Evolutionary conservation across 2,888 invertebrate genomes (phyloP), one percentile per base, ranked within the genome.

Genomic region (Cremastobaeus sp.): DNA sequence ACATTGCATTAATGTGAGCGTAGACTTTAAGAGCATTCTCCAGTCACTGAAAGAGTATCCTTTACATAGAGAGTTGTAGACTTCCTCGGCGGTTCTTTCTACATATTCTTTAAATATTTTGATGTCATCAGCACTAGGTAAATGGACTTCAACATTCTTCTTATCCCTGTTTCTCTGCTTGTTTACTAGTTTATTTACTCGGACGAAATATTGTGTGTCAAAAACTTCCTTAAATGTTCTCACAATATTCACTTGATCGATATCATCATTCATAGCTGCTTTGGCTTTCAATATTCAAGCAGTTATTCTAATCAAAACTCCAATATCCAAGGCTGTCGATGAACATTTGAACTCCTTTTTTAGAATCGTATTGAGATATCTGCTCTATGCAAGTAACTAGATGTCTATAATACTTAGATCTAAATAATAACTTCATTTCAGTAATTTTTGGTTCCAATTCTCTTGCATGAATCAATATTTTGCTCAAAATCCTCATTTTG

Each of bases 261-360:
- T 1, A 34, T 59, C 28, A 8, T 45, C 59, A 0, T 8, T 18
- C 1, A 9, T 12, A 1, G 59, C 34, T 12, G 25, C 45, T 11
- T 25, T 17, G 4, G 15, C 20, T 21, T 34, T 18, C 0, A 35
- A 9, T 1, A 43, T 17, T 1, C 20, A 2, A 12, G 35, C 35
- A 1, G 18, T 5, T 18, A 32, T 21, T 4, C 25, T 17, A 3
- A 57, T 57, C 8, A 43, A 34, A 14, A 12, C 34, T 5, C 55
- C 55, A n/a, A 57, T 57, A 1, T 43, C 43, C 0, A 30, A 20
- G 0, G 55, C 43, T 2, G 18, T n/a, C 0, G 60, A 60, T 12
- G 48, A 39, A 14, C 14, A 20, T 15, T 37, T 14, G 9, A 60
- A 48, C 32, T 60, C 39, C 32, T 60, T 60, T 12, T 17, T 48